These are phyloP conservation scores for Sebastes goodei DNA, from an alignment of 2,797 vertebrate species.

Conservation along the genomic window DNA sequence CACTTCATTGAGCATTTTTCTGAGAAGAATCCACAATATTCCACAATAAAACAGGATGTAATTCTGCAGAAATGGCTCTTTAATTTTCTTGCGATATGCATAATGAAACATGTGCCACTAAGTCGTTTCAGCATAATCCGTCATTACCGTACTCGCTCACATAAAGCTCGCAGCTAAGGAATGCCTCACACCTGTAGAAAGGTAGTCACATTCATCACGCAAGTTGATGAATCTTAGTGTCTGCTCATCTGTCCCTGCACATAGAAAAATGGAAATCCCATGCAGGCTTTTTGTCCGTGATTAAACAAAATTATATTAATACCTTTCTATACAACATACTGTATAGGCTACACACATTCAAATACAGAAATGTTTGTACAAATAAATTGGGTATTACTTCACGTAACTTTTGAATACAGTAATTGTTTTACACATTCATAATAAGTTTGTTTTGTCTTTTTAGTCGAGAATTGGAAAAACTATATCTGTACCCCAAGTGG, in stretches of 20 bases:
- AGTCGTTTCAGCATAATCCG: not conserved
- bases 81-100: not conserved
- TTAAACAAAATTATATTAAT: not conserved
- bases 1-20: not conserved
- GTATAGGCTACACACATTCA: not conserved
- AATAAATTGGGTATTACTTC: not conserved
- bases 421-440: not conserved
- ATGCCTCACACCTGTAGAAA: not conserved
- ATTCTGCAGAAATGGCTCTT: not conserved
- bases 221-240: not conserved
- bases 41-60: not conserved
- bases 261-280: not conserved
- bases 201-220: not conserved
- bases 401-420: not conserved
- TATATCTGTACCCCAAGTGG: too few relatives aligned
- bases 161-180: not conserved
- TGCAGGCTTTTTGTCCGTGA: not conserved
- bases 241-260: not conserved
- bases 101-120: not conserved
- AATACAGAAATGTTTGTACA: not conserved
- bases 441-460: not conserved
- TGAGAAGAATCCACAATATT: not conserved
- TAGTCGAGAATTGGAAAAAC: not conserved
- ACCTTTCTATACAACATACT: not conserved
- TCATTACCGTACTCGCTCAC: not conserved